phyloP scores from a whole-genome alignment of 1,140 invertebrate genomes.

The Maniola jurtina region DNA sequence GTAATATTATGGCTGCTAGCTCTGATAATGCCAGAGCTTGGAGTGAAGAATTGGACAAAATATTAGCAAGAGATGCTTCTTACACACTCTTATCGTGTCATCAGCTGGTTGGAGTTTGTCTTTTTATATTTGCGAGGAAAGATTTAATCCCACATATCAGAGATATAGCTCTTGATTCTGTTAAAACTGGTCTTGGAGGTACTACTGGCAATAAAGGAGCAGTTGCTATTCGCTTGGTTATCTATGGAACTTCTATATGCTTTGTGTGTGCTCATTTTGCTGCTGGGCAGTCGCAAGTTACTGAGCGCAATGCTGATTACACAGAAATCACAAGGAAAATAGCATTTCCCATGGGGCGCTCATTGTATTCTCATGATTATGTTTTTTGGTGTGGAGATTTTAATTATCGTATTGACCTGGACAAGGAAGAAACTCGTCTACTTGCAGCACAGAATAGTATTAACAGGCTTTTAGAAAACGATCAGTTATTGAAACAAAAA shows the following conservation, averaged over 20 bases:
- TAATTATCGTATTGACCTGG: constrained; percentile 98
- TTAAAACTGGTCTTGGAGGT: constrained; percentile 98
- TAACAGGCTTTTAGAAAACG: constrained; percentile 87
- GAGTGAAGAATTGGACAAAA: constrained; percentile 96
- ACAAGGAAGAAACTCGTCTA: constrained; percentile 96
- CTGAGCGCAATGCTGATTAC: constrained; percentile 97
- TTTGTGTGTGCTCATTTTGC: constrained; percentile 99
- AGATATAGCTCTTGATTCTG: constrained; percentile 95
- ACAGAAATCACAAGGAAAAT: constrained; percentile 96
- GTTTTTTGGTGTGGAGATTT: constrained; percentile 99
- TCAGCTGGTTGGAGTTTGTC: constrained; percentile 98
- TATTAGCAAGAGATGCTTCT: constrained; percentile 91
- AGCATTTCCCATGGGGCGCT: constrained; percentile 95
- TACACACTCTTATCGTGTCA: constrained; percentile 97
- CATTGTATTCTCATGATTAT: constrained; percentile 97
- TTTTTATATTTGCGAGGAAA: constrained; percentile 96
- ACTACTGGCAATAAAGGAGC: constrained; percentile 98
- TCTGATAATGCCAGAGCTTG: constrained; percentile 97
- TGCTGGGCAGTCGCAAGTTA: constrained; percentile 97
- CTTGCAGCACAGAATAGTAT: constrained; percentile 89
- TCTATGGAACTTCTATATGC: constrained; percentile 95
- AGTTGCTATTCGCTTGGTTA: constrained; percentile 95
- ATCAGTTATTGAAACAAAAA: constrained; percentile 94
- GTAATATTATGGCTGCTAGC: constrained; percentile 98
- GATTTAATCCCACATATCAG: constrained; percentile 92